Percentiles rank a stretch among this genome's conserved stretches.
Conservation (phyloP, 2,797 vertebrate genomes). For the Paramormyrops hopkinsi region DNA sequence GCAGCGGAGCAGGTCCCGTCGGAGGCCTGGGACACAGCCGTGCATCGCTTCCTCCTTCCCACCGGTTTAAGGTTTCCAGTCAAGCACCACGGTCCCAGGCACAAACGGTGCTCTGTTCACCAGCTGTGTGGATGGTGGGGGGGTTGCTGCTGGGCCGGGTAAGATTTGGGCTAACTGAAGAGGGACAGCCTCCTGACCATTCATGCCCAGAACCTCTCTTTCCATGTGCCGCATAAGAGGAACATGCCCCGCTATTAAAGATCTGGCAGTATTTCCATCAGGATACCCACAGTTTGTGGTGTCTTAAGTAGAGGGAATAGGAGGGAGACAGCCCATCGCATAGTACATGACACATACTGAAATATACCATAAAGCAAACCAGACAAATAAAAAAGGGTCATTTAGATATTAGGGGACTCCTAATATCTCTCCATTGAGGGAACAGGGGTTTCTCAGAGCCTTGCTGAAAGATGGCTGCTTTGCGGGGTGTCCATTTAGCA, state of each 20-base stretch:
- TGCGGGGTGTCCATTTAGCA: background rate
- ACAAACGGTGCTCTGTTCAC: slow-evolving; percentile 5
- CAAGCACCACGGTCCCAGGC: background rate
- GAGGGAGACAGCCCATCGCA: background rate
- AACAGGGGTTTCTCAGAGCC: background rate
- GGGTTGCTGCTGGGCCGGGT: background rate
- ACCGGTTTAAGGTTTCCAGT: slow-evolving; percentile 14
- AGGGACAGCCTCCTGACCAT: background rate
- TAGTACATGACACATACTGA: background rate
- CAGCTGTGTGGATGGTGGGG: background rate
- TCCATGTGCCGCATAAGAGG: background rate
- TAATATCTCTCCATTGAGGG: background rate
- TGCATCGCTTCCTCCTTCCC: slow-evolving; percentile 7
- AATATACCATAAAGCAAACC: background rate
- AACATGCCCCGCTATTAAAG: background rate
- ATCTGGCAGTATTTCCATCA: no score
- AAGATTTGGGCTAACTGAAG: background rate
- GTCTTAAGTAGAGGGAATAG: background rate
- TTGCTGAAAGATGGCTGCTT: background rate
- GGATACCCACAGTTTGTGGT: background rate
- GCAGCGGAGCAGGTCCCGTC: background rate
- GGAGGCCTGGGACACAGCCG: background rate
- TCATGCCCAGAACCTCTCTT: background rate
- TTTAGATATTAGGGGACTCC: background rate
- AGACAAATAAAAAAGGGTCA: background rate